These are phyloP conservation scores for Tenrec ecaudatus DNA, from an alignment of 2,113 vertebrate species.

Conservation along the genomic window DNA sequence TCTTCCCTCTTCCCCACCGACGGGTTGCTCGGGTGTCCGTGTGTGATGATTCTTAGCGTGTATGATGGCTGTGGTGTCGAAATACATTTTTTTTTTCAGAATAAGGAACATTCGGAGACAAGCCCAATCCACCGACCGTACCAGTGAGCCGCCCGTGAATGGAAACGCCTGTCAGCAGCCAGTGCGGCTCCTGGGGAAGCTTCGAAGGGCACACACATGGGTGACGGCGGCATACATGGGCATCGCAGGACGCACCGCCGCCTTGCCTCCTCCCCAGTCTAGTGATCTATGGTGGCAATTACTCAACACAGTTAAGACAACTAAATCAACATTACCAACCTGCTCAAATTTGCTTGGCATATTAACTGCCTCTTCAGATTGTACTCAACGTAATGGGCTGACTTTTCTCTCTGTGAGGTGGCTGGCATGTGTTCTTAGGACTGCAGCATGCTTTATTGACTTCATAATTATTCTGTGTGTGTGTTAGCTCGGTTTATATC, in stretches of 20 bases:
- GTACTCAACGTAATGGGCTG: rapidly evolving
- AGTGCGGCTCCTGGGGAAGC: rapidly evolving
- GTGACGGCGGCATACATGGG: rapidly evolving
- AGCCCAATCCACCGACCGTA: rapidly evolving
- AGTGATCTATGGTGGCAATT: constrained; percentile 9
- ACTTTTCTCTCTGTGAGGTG: background rate
- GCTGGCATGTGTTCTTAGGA: constrained; percentile 47
- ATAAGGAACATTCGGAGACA: background rate
- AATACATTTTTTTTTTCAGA: background rate
- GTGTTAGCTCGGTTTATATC: constrained; percentile 63
- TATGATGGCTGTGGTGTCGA: background rate
- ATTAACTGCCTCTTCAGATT: background rate
- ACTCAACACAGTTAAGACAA: constrained; percentile 26
- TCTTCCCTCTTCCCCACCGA: rapidly evolving
- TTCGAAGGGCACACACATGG: rapidly evolving
- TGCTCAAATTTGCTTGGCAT: background rate
- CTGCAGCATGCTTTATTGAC: constrained; percentile 14
- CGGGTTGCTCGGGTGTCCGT: rapidly evolving
- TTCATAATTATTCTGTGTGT: constrained; percentile 67
- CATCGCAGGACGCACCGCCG: background rate
- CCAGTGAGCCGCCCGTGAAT: background rate
- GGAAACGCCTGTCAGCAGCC: background rate
- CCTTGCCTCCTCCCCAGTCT: background rate
- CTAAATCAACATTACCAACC: constrained; percentile 8
- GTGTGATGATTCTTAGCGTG: background rate